These are phyloP conservation scores for Tympanuchus pallidicinctus DNA, from an alignment of 2,113 vertebrate genomes.

Conservation along the genomic window DNA sequence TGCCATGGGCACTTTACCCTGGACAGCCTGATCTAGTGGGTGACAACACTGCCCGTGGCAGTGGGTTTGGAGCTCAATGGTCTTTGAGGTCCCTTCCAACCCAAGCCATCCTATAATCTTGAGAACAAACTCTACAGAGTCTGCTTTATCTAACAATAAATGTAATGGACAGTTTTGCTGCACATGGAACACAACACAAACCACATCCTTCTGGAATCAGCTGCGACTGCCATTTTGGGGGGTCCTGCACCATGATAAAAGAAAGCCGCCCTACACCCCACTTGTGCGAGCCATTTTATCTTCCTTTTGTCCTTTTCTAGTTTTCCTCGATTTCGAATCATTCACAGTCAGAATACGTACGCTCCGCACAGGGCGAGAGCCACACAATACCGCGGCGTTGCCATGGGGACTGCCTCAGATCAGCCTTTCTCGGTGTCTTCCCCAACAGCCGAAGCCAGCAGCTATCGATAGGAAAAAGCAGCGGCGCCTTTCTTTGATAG, in stretches of 20 bases:
- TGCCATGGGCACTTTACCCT: background rate
- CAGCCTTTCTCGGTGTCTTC: accelerated
- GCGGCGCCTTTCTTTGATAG: accelerated
- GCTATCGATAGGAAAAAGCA: background rate
- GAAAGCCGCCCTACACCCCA: accelerated
- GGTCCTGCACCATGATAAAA: accelerated
- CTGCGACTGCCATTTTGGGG: background rate
- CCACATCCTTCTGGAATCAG: accelerated
- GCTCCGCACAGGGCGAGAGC: background rate
- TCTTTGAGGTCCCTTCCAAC: no score
- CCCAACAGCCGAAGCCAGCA: accelerated
- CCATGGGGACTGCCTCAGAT: background rate
- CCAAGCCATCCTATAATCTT: no score
- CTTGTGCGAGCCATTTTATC: accelerated
- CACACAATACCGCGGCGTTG: background rate
- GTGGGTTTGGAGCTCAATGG: no score
- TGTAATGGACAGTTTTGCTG: accelerated
- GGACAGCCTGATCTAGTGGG: no score
- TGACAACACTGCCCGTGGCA: no score
- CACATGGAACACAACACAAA: accelerated
- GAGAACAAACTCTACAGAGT: accelerated
- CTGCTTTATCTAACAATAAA: background rate
- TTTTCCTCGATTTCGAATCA: background rate
- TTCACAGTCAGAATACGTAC: background rate
- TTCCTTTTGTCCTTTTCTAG: accelerated